Evolutionary conservation across 2,113 vertebrate genomes (phyloP), one percentile per base, ranked within the genome.

Genomic region (Cyphomyrus discorhynchus): DNA sequence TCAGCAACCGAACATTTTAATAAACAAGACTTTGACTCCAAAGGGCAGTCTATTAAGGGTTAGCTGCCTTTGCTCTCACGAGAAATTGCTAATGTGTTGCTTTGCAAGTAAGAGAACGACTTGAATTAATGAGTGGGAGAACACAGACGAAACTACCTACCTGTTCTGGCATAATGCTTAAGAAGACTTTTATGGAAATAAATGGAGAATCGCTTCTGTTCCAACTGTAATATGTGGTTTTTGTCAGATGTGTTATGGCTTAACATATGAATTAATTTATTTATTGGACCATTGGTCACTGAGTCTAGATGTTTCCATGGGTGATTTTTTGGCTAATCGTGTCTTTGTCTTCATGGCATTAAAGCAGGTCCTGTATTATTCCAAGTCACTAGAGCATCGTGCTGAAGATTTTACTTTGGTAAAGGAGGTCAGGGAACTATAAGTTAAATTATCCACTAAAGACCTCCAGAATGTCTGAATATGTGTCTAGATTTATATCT

Each of bases 1-100:
- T 90, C 90, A 90, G 86, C 90, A 82, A 83, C 90, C 62, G 56
- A 87, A 90, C 86, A 90, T 90, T 90, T 90, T 90, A 74, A 90
- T 88, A 88, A 90, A 90, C 66, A 90, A 90, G 89, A 31, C 85
- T 87, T 82, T 47, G 89, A 86, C 62, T 39, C 35, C 58, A 58
- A 45, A 53, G 86, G 86, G 46, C 84, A 90, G 49, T 88, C 35
- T 77, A 82, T 90, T 88, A 87, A 82, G 52, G 62, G 50, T 47
- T 9, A 82, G 45, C 89, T 62, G 84, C 85, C 42, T 58, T 24
- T 74, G 17, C 56, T 86, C 83, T 87, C 83, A 74, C 19, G 58
- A 56, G 84, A 45, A 31, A 31, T 27, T 47, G 58, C 53, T 21
- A 77, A 52, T 74, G 83, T 27, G 27, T 10, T 27, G 56, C 89